Evolutionary conservation across 2,113 vertebrate species (phyloP).

Genomic region (Ariopsis seemanni): DNA sequence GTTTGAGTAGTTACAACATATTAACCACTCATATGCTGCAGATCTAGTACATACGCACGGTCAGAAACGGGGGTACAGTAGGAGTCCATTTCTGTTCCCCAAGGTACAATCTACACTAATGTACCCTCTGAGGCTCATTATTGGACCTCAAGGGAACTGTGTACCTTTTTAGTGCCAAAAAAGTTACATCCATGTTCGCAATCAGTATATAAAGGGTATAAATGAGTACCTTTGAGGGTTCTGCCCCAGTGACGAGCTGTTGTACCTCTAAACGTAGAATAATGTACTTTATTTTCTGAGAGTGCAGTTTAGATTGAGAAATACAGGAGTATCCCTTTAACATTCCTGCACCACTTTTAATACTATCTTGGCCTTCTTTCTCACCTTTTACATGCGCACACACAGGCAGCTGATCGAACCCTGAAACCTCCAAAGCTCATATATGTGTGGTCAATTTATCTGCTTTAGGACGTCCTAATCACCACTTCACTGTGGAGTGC

Average conservation of each 20-base stretch:
- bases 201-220: too few species aligned
- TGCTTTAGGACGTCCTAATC: slow-evolving; percentile 42
- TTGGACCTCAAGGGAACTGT: too few species aligned
- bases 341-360: slow-evolving; percentile 36
- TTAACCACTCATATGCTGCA: not conserved
- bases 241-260: too few species aligned
- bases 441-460: slow-evolving; percentile 16
- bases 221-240: too few species aligned
- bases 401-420: not conserved
- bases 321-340: not conserved
- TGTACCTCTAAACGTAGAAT: too few species aligned
- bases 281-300: too few species aligned
- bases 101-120: too few species aligned
- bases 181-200: too few species aligned
- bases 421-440: not conserved
- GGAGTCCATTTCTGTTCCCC: too few species aligned
- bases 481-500: slow-evolving; percentile 28
- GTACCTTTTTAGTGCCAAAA: too few species aligned
- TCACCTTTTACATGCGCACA: not conserved
- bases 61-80: too few species aligned
- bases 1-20: not conserved
- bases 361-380: slow-evolving; percentile 22
- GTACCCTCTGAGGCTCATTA: too few species aligned
- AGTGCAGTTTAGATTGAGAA: not conserved
- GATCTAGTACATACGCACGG: not conserved